These are phyloP conservation scores for Pachyrhynchus sulphureomaculatus DNA, from an alignment of 1,140 invertebrate species.

Conservation along the genomic window DNA sequence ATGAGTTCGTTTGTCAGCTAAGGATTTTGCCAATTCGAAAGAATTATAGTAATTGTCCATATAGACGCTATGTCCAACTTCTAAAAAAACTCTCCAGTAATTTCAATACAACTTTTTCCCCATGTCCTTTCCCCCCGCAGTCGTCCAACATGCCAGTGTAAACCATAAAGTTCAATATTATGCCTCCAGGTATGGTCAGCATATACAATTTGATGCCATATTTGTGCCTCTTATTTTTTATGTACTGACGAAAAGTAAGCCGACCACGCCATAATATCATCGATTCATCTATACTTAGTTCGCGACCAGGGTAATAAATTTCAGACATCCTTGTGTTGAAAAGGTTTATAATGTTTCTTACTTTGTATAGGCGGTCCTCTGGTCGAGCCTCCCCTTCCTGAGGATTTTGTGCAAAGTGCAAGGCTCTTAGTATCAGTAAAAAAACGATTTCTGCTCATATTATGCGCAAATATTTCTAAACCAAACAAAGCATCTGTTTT, in stretches of 20 bases:
- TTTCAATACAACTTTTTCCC: constrained; percentile 40
- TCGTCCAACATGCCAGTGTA: constrained; percentile 25
- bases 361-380: constrained; percentile 21
- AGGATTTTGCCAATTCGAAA: constrained; percentile 28
- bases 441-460: constrained; percentile 39
- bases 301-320: constrained; percentile 38
- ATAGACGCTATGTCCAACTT: constrained; percentile 40
- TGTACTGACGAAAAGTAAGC: constrained; percentile 24
- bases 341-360: constrained; percentile 25
- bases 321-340: constrained; percentile 25
- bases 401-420: constrained; percentile 34
- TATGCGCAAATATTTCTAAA: constrained; percentile 23
- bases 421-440: constrained; percentile 34
- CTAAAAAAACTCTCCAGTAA: constrained; percentile 42
- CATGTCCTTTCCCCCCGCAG: constrained; percentile 27
- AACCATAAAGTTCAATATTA: constrained; percentile 16
- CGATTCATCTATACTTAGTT: constrained; percentile 38
- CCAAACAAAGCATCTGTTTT: constrained; percentile 34
- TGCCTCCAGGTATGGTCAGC: constrained; percentile 22
- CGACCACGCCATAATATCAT: constrained; percentile 35
- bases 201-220: constrained; percentile 28
- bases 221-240: constrained; percentile 27
- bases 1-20: constrained; percentile 40
- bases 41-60: constrained; percentile 48
- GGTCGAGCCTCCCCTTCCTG: neutral